phyloP scores from a whole-genome alignment of 1,140 invertebrate genomes.

The Hestina assimilis region DNA sequence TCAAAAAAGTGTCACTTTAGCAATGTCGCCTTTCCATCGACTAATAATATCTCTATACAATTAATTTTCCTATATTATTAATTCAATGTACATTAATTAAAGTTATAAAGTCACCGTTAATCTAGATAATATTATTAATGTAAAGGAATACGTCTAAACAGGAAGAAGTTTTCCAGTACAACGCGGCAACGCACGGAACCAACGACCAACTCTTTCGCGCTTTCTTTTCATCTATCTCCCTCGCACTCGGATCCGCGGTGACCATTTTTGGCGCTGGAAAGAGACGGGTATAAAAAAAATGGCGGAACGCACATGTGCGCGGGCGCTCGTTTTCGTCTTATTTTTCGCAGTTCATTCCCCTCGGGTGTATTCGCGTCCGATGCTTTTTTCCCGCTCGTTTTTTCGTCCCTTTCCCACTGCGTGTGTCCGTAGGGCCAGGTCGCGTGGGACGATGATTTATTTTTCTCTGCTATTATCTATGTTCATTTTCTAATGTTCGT shows the following conservation, averaged over 20 bases:
- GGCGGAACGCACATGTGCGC: constrained; percentile 72
- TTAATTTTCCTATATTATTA: too few relatives aligned
- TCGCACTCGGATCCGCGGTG: constrained; percentile 36
- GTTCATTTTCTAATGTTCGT: constrained; percentile 55
- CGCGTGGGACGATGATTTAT: constrained; percentile 67
- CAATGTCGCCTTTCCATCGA: too few relatives aligned
- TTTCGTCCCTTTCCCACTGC: constrained; percentile 48
- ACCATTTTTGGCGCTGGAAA: constrained; percentile 59
- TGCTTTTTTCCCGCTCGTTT: constrained; percentile 52
- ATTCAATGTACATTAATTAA: too few relatives aligned
- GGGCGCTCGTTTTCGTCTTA: constrained; percentile 64
- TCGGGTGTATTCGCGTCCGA: constrained; percentile 60
- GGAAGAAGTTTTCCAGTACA: constrained; percentile 65
- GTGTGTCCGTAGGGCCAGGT: constrained; percentile 56
- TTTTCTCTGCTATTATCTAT: constrained; percentile 47
- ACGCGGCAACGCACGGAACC: constrained; percentile 62
- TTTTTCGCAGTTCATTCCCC: constrained; percentile 74
- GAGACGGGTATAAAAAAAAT: constrained; percentile 64
- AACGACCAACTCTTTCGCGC: constrained; percentile 65
- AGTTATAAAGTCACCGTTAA: too few relatives aligned
- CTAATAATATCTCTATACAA: too few relatives aligned
- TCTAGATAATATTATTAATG: too few relatives aligned
- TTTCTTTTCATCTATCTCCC: constrained; percentile 64
- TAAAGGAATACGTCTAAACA: constrained; percentile 47
- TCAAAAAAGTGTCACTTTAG: too few relatives aligned